These are phyloP conservation scores for Drosophila recens DNA, from an alignment of 2,888 invertebrate genomes.

Conservation along the genomic window DNA sequence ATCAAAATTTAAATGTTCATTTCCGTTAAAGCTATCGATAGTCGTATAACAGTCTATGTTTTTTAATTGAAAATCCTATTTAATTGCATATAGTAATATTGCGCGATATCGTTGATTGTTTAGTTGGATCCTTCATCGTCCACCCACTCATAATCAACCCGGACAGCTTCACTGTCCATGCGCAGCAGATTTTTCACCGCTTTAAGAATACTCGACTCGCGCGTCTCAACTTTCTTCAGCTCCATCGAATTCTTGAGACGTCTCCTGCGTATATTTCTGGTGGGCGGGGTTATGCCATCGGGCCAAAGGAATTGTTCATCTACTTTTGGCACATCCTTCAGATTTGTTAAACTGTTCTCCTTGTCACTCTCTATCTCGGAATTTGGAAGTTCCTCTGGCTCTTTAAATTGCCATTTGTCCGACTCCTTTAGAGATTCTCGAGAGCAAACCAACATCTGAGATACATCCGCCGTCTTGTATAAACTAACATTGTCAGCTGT, in stretches of 20 bases:
- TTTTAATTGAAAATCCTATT: too few species aligned
- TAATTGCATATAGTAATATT: too few species aligned
- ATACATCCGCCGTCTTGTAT: constrained; percentile 3
- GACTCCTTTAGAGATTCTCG: background rate
- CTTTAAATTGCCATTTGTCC: background rate
- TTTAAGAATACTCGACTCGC: background rate
- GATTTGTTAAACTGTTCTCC: background rate
- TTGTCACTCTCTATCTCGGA: background rate
- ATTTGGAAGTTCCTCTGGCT: background rate
- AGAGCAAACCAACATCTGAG: constrained; percentile 2
- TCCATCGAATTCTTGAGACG: background rate
- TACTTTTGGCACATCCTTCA: background rate
- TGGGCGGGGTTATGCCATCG: background rate
- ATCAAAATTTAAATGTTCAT: background rate
- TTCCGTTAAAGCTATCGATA: background rate
- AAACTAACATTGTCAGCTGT: constrained; percentile 1
- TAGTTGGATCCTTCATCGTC: background rate
- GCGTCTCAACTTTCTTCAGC: background rate
- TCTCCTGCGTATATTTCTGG: background rate
- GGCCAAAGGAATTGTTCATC: background rate
- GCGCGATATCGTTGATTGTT: background rate
- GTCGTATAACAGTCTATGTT: too few species aligned
- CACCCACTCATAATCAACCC: background rate
- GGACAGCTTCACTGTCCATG: background rate
- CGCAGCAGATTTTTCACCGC: background rate